phyloP scores from a whole-genome alignment of 2,888 invertebrate species.

The Heliothis peltigera region DNA sequence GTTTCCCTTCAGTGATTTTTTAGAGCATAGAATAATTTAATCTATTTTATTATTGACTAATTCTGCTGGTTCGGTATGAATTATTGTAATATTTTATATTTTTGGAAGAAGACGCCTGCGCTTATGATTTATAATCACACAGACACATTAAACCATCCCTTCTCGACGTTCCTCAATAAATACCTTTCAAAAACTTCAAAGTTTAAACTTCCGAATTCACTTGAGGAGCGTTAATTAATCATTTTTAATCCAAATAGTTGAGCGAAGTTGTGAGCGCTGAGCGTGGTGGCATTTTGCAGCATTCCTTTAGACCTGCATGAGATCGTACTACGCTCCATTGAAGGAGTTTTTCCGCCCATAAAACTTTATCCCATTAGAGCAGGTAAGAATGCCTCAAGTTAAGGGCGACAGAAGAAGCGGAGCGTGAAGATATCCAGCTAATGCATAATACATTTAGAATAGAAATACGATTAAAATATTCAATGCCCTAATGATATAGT shows the following conservation, averaged over 20 bases:
- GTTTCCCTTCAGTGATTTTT: neutral
- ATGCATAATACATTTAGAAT: no score
- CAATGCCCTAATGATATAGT: no score
- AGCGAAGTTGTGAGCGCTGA: constrained; percentile 30
- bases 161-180: constrained; percentile 15
- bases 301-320: constrained; percentile 57
- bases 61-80: no score
- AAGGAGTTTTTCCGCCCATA: constrained; percentile 69
- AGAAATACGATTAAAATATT: no score
- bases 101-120: constrained; percentile 3
- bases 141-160: constrained; percentile 11
- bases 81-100: neutral
- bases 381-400: constrained; percentile 63
- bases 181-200: constrained; percentile 42
- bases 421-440: neutral
- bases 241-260: constrained; percentile 57
- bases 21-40: neutral
- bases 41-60: no score
- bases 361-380: constrained; percentile 73
- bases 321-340: constrained; percentile 65
- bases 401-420: constrained; percentile 4
- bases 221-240: constrained; percentile 49
- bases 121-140: constrained; percentile 26
- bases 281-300: constrained; percentile 42
- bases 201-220: constrained; percentile 39